Evolutionary conservation across 2,113 vertebrate genomes (phyloP), one percentile per base, ranked within the genome.

Genomic region (Mellivora capensis): DNA sequence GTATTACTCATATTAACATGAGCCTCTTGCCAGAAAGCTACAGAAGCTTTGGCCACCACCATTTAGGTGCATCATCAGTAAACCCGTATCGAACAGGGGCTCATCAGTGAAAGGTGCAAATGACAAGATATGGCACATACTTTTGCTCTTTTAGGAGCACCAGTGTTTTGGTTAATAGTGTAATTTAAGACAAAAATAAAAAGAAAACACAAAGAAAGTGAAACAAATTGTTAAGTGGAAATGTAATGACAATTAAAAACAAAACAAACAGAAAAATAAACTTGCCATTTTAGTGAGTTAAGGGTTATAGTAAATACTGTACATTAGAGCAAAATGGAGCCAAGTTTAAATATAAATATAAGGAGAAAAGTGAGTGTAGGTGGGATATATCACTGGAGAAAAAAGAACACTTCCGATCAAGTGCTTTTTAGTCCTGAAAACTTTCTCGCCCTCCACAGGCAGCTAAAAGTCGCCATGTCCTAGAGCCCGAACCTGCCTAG

Each of bases 161-260:
- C 94, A 76, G 97, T 97, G 93, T 94, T 98, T 98, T 83, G 85
- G 79, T 96, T 96, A 98, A 97, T 98, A 98, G 98, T 64, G 92
- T 97, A 82, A 94, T 96, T 98, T 98, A 98, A 98, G 96, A 98
- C 93, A 69, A 96, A 97, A 98, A 98, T 96, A 95, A 94, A 39
- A 89, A 94, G 97, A 88, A 96, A 93, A 96, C 96, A 98, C 94
- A 98, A 98, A 97, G 98, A 94, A 97, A 98, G 97, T 98, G 98
- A 98, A 98, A 98, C 98, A 97, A 98, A 98, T 93, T 97, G 98
- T 99, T 99, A 99, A 98, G 98, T 98, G 98, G 96, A 98, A 98
- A 99, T 98, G 98, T 97, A 98, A 98, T 59, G n/a, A 98, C 97
- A 77, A 97, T 98, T 98, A 97, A 98, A 98, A 98, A 96, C 96